phyloP scores from a whole-genome alignment of 1,140 invertebrate species.

The Drosophila chauvacae region DNA sequence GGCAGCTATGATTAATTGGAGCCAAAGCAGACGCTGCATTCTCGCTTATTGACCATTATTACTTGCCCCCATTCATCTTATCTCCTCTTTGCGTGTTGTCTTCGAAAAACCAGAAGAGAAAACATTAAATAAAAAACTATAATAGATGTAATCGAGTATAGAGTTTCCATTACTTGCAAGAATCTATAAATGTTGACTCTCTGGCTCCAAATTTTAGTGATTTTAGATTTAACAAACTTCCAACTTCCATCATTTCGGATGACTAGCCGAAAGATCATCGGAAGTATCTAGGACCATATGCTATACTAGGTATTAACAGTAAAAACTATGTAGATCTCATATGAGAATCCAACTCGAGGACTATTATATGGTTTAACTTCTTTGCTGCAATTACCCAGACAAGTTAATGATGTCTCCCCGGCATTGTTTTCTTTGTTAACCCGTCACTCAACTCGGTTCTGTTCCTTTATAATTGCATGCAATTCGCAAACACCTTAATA shows the following conservation, averaged over 20 bases:
- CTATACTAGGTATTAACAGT: not conserved
- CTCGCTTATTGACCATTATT: constrained; percentile 41
- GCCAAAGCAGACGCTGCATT: constrained; percentile 51
- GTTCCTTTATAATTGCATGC: constrained; percentile 38
- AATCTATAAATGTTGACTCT: not conserved
- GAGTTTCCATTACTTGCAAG: not conserved
- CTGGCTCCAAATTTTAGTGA: too few species aligned
- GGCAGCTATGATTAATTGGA: constrained; percentile 47
- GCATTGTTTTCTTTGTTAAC: constrained; percentile 26
- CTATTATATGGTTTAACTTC: constrained; percentile 48
- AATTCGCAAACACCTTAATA: constrained; percentile 38
- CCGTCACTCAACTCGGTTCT: constrained; percentile 12
- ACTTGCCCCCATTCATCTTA: constrained; percentile 12
- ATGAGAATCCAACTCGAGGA: constrained; percentile 20
- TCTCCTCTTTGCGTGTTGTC: constrained; percentile 13
- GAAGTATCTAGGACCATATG: too few species aligned
- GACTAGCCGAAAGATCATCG: not conserved
- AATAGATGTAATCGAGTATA: not conserved
- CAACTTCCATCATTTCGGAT: too few species aligned
- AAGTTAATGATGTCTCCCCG: constrained; percentile 45
- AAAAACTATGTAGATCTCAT: not conserved
- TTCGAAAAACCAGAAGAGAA: not conserved
- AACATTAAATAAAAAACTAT: not conserved
- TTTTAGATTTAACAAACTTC: too few species aligned
- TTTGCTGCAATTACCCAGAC: constrained; percentile 49